Evolutionary conservation across 2,113 vertebrate genomes (phyloP).

Genomic region (Periophthalmodon schlosseri): DNA sequence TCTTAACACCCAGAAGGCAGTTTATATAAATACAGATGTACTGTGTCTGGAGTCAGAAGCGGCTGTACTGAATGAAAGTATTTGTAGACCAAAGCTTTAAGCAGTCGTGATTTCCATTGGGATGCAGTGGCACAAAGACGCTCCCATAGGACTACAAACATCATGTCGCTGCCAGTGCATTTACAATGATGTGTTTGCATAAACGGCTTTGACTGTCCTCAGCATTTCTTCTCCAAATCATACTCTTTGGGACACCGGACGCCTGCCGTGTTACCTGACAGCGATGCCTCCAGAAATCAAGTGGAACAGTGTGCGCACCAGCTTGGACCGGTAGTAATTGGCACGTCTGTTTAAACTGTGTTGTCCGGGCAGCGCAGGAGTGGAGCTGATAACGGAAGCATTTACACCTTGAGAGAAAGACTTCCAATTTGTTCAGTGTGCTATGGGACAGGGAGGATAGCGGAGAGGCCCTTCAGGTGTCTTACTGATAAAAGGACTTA

Average conservation of each 20-base stretch:
- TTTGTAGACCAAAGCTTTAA: slow-evolving; percentile 23
- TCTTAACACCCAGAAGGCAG: background rate
- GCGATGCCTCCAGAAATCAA: background rate
- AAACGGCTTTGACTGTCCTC: slow-evolving; percentile 46
- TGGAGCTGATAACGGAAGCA: slow-evolving; percentile 60
- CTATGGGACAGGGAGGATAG: slow-evolving; percentile 39
- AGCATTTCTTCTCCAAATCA: background rate
- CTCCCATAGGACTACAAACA: slow-evolving; percentile 40
- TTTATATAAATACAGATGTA: background rate
- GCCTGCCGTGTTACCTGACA: background rate
- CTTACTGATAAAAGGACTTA: slow-evolving; percentile 39
- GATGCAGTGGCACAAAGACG: slow-evolving; percentile 39
- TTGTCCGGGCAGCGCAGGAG: slow-evolving; percentile 44
- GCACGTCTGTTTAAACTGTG: slow-evolving; percentile 57
- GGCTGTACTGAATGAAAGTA: slow-evolving; percentile 12
- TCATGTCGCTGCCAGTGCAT: background rate
- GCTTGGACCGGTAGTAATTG: slow-evolving; percentile 50
- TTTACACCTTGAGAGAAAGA: slow-evolving; percentile 53
- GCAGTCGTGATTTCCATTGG: slow-evolving; percentile 20
- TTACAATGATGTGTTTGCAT: slow-evolving; percentile 36
- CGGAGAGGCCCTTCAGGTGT: slow-evolving; percentile 48
- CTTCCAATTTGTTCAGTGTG: slow-evolving; percentile 49
- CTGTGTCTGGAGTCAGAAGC: background rate
- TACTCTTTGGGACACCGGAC: background rate
- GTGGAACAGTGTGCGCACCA: slow-evolving; percentile 6